A percentile compares a stretch with the other conserved stretches of the same genome.
These are phyloP conservation scores for Acanthurus leucopareius DNA, from an alignment of 2,797 vertebrate species.

Conservation along the genomic window DNA sequence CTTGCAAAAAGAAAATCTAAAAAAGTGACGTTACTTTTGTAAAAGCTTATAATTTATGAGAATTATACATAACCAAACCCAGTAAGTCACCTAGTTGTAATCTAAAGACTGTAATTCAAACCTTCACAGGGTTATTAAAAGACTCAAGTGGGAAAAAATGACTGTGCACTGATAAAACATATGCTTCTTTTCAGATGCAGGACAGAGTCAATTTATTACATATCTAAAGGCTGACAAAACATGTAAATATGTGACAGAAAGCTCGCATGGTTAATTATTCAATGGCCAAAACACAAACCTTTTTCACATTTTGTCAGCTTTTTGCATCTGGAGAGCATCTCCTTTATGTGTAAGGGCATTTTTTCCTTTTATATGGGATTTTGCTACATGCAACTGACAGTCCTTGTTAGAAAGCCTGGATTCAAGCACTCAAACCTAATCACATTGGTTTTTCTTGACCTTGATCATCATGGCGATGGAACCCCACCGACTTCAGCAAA, in stretches of 20 bases:
- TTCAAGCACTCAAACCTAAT: not conserved
- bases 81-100: not conserved
- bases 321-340: too few relatives aligned
- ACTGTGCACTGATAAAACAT: not conserved
- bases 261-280: too few relatives aligned
- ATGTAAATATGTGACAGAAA: too few relatives aligned
- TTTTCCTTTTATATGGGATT: not conserved
- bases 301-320: too few relatives aligned
- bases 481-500: not conserved
- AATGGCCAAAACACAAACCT: too few relatives aligned
- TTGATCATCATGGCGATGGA: not conserved
- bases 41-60: not conserved
- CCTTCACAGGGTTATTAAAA: not conserved
- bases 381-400: not conserved
- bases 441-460: not conserved
- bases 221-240: too few relatives aligned
- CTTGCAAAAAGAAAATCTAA: not conserved
- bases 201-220: not conserved
- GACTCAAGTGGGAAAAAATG: not conserved
- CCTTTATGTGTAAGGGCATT: not conserved
- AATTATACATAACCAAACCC: not conserved
- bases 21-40: not conserved
- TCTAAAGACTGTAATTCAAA: not conserved
- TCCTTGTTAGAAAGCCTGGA: not conserved
- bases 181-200: slow-evolving; percentile 1